Conservation (phyloP, 2,113 vertebrate species). For the Rhegmatorhina hoffmannsi region DNA sequence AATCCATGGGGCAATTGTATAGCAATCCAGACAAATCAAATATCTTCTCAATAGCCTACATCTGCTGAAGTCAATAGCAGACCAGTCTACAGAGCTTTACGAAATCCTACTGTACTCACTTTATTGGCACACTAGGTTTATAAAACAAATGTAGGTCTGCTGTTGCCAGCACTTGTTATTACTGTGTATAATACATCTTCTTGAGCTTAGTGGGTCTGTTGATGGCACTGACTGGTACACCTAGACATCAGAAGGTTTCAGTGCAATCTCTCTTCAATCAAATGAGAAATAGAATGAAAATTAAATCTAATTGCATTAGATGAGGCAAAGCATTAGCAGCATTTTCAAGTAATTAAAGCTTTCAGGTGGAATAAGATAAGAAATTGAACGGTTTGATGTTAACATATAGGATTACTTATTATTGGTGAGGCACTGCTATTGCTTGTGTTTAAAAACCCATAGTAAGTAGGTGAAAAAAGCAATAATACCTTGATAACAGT, state of each 20-base stretch:
- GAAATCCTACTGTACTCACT: background rate
- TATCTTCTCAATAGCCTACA: background rate
- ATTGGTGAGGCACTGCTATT: background rate
- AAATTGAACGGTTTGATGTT: background rate
- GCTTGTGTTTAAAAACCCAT: background rate
- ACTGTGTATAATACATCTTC: background rate
- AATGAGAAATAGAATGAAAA: background rate
- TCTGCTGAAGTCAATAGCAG: background rate
- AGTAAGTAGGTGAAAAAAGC: background rate
- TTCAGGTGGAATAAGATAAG: background rate
- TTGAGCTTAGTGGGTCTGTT: background rate
- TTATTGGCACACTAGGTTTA: background rate
- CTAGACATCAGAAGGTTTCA: background rate
- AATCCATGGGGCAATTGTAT: background rate
- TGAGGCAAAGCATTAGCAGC: background rate
- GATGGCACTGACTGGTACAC: background rate
- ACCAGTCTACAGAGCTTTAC: background rate
- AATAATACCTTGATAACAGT: background rate
- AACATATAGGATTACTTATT: background rate
- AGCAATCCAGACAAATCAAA: background rate
- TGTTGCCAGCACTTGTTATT: background rate
- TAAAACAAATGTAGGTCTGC: background rate
- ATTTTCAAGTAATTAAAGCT: conserved; percentile 36
- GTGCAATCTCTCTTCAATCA: background rate
- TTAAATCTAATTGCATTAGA: background rate